phyloP scores from a whole-genome alignment of 2,888 invertebrate genomes.

The Rhamphomyia laevipes region DNA sequence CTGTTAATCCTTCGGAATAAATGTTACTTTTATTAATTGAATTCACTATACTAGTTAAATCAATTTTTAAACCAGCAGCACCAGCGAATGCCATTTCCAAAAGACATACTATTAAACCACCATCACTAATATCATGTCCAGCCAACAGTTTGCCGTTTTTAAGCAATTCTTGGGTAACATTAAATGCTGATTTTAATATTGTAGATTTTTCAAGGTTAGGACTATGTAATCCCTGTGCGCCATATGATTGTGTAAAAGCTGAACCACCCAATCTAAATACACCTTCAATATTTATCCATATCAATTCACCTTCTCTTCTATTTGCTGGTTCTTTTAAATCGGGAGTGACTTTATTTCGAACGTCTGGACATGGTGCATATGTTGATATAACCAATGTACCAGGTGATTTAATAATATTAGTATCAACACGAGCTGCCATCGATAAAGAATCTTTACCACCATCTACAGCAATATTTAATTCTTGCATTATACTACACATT shows the following conservation, averaged over 20 bases:
- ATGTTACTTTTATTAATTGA: conserved; percentile 16
- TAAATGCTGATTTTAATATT: conserved; percentile 63
- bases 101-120: conserved; percentile 79
- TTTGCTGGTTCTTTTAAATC: conserved; percentile 62
- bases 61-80: conserved; percentile 61
- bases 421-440: conserved; percentile 83
- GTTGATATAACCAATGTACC: conserved; percentile 92
- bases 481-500: conserved; percentile 73
- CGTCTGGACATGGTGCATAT: conserved; percentile 90
- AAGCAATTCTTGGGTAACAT: conserved; percentile 72
- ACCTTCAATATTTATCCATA: conserved; percentile 71
- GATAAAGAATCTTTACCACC: conserved; percentile 96
- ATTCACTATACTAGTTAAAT: conserved; percentile 42
- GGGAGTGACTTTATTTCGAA: conserved; percentile 78
- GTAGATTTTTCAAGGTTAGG: conserved; percentile 69
- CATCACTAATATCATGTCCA: conserved; percentile 96
- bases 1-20: conserved; percentile 22
- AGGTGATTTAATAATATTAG: conserved; percentile 59
- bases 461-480: conserved; percentile 78
- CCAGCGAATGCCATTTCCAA: conserved; percentile 97
- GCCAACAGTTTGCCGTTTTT: conserved; percentile 45
- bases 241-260: conserved; percentile 81
- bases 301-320: conserved; percentile 49
- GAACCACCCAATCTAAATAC: conserved; percentile 79
- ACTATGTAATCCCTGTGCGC: conserved; percentile 65